Conservation (phyloP, 2,113 vertebrate genomes). For the Bubo bubo region DNA sequence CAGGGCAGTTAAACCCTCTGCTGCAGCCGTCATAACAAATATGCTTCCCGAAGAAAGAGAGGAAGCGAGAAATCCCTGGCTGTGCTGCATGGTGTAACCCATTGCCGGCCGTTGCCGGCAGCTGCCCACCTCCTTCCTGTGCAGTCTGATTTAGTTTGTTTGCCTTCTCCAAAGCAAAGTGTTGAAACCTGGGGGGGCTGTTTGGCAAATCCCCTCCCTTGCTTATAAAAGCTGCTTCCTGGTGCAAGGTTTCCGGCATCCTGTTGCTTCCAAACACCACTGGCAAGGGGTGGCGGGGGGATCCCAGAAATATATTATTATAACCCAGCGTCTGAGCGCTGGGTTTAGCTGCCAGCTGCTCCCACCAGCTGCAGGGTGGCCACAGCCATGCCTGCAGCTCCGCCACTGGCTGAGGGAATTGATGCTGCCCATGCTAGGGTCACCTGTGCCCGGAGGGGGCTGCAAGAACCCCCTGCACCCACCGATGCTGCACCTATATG, state of each 20-base stretch:
- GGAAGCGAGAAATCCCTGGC: background rate
- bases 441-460: background rate
- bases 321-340: accelerated
- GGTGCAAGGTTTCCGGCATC: background rate
- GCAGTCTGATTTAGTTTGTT: background rate
- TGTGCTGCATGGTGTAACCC: accelerated
- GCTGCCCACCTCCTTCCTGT: background rate
- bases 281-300: background rate
- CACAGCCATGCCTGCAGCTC: background rate
- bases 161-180: background rate
- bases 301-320: background rate
- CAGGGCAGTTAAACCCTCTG: background rate
- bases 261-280: background rate
- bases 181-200: background rate
- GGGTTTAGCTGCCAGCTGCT: background rate
- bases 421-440: background rate
- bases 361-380: background rate
- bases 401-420: accelerated
- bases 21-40: accelerated
- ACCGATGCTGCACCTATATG: accelerated
- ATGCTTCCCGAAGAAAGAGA: background rate
- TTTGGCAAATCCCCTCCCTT: background rate
- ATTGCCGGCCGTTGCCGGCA: background rate
- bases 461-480: background rate
- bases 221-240: constrained; percentile 31